Conservation (phyloP, 2,797 vertebrate genomes). For the Hapalemur alaotrensis region DNA sequence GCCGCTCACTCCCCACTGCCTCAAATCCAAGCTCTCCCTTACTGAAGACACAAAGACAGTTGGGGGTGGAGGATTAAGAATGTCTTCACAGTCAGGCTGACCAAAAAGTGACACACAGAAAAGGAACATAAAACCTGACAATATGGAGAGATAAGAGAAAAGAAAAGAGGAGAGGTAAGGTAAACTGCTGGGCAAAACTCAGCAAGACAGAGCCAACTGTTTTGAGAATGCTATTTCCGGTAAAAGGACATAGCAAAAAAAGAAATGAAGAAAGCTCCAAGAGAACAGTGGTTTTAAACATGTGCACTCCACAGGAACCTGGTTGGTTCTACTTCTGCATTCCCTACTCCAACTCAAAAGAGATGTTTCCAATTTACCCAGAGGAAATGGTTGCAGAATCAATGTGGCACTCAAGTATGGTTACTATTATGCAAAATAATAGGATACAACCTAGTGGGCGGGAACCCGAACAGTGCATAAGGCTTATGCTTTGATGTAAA, state of each 20-base stretch:
- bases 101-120: background rate
- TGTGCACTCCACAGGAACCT: background rate
- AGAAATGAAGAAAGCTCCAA: background rate
- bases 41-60: fast-evolving
- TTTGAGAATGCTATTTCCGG: background rate
- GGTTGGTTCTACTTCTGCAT: background rate
- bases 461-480: background rate
- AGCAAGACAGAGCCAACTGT: background rate
- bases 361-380: background rate
- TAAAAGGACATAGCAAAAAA: background rate
- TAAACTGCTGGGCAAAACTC: background rate
- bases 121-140: background rate
- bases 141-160: background rate
- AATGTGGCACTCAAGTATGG: background rate
- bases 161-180: background rate
- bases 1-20: background rate
- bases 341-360: background rate
- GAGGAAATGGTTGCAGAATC: background rate
- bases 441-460: background rate
- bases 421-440: background rate
- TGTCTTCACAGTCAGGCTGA: background rate
- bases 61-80: background rate
- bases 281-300: background rate
- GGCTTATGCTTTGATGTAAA: conserved; percentile 11
- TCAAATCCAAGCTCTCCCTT: background rate